phyloP scores from a whole-genome alignment of 2,888 invertebrate genomes.

The Saturnia japonica region DNA sequence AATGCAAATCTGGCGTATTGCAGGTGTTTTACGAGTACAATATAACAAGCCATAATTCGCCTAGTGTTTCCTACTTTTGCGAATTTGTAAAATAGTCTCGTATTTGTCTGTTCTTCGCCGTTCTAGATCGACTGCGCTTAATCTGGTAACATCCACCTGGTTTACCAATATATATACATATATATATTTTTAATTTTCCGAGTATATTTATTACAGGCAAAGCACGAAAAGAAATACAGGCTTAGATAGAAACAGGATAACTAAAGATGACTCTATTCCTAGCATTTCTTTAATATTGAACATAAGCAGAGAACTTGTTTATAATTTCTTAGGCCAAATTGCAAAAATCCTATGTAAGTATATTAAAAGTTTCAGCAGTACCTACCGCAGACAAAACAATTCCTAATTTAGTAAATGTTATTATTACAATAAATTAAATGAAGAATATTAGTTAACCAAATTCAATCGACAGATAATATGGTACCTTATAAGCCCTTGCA shows the following conservation, averaged over 20 bases:
- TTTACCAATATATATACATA: too few relatives aligned
- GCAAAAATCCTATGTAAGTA: neutral
- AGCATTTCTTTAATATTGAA: neutral
- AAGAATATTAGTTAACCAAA: too few relatives aligned
- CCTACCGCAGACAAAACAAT: neutral
- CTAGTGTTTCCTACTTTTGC: neutral
- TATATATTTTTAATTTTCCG: neutral
- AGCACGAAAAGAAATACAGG: neutral
- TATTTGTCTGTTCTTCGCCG: neutral
- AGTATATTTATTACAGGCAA: neutral
- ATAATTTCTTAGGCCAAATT: neutral
- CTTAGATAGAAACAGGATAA: neutral
- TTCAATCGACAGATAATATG: neutral
- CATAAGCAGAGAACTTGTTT: neutral
- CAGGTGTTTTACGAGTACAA: too few relatives aligned
- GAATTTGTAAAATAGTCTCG: neutral
- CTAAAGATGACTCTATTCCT: neutral
- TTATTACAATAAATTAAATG: neutral
- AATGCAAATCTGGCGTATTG: too few relatives aligned
- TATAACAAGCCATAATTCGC: neutral
- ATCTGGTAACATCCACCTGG: neutral
- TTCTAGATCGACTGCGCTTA: neutral
- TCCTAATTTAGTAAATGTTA: too few relatives aligned
- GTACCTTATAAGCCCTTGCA: conserved; percentile 85
- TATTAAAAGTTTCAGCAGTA: neutral